Percentiles rank a stretch among this genome's conserved stretches.
Evolutionary conservation across 2,113 vertebrate genomes (phyloP).

Genomic region (Etia nguti): DNA sequence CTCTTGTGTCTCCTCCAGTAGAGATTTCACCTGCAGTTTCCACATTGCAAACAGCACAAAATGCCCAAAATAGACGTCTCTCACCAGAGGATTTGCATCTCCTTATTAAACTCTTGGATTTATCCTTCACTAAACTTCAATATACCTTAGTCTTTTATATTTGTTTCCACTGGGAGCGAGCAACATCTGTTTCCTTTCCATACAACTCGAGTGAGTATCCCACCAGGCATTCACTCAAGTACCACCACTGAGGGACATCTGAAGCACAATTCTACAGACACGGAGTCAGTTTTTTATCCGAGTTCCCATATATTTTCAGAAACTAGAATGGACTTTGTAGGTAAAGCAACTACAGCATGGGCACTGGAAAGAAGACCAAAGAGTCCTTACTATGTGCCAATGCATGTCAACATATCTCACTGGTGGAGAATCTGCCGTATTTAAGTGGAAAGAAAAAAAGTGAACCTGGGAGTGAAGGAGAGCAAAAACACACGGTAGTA

Average conservation of each 20-base stretch:
- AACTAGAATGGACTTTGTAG: slow-evolving; percentile 17
- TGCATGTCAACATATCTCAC: slow-evolving; percentile 4
- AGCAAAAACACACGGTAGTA: slow-evolving; percentile 58
- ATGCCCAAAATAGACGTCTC: neutral
- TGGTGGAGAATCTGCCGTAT: neutral
- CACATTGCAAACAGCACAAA: neutral
- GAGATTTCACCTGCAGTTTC: neutral
- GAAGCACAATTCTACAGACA: slow-evolving; percentile 12
- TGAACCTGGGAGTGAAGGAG: slow-evolving; percentile 12
- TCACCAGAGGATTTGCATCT: slow-evolving; percentile 39
- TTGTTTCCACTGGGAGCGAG: slow-evolving; percentile 25
- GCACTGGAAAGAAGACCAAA: slow-evolving; percentile 5
- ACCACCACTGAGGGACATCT: slow-evolving; percentile 22
- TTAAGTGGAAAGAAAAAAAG: neutral
- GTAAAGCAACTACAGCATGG: neutral
- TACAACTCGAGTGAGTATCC: slow-evolving; percentile 8
- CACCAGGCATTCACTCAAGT: slow-evolving; percentile 32
- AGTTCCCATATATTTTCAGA: slow-evolving; percentile 6
- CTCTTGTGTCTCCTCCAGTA: neutral
- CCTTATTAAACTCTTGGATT: slow-evolving; percentile 47
- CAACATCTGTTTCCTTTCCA: slow-evolving; percentile 67
- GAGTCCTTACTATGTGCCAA: slow-evolving; percentile 7
- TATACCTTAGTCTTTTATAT: slow-evolving; percentile 37
- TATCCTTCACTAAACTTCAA: slow-evolving; percentile 55
- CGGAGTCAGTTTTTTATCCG: slow-evolving; percentile 29